These are phyloP conservation scores for Bradypodion ventrale DNA, from an alignment of 2,797 vertebrate genomes.

Conservation along the genomic window DNA sequence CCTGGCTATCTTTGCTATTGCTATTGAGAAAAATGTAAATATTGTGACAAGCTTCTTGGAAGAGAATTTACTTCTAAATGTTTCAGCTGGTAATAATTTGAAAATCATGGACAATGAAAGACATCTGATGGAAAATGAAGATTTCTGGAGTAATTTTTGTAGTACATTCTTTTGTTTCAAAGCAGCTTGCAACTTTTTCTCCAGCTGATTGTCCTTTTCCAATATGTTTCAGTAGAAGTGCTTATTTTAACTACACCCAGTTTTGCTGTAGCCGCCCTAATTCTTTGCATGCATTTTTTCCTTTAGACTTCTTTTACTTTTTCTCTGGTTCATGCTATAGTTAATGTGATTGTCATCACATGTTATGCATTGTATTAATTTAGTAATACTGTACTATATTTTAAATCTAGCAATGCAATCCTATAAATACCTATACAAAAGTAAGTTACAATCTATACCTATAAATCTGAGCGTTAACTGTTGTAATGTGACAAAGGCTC, in stretches of 20 bases:
- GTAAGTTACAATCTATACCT: neutral
- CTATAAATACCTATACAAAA: neutral
- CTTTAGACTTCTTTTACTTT: neutral
- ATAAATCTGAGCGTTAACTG: no score
- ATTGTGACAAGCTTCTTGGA: constrained; percentile 55
- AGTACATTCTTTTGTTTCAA: constrained; percentile 27
- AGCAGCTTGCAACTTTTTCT: neutral
- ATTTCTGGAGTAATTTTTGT: constrained; percentile 42
- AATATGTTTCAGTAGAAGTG: constrained; percentile 6
- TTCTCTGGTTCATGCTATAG: constrained; percentile 1
- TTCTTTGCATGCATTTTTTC: neutral
- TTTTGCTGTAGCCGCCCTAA: neutral
- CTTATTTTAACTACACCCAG: constrained; percentile 3
- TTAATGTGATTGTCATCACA: neutral
- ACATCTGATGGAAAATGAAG: constrained; percentile 35
- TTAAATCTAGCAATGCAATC: neutral
- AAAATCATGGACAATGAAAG: constrained; percentile 50
- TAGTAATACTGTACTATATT: no score
- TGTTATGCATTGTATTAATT: neutral
- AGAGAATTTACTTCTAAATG: constrained; percentile 50
- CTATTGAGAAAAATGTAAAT: constrained; percentile 56
- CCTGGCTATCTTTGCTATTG: constrained; percentile 55
- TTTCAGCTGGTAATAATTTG: constrained; percentile 53
- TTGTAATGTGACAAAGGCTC: no score
- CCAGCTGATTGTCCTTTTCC: constrained; percentile 3